Conservation (phyloP, 2,888 invertebrate species). For the Cheilosia soror region DNA sequence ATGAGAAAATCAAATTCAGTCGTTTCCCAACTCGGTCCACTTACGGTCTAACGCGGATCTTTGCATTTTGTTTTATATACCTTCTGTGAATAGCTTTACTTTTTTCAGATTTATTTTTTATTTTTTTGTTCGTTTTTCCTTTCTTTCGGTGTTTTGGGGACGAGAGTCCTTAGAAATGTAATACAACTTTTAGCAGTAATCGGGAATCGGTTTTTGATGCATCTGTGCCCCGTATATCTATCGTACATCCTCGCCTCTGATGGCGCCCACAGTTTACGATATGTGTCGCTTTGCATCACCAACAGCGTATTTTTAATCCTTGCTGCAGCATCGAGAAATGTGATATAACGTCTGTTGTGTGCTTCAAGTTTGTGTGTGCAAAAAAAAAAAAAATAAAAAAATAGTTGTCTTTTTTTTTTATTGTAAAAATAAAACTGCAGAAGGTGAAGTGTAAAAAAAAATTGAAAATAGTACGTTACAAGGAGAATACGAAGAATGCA, state of each 20-base stretch:
- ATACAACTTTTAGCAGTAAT: conserved; percentile 2
- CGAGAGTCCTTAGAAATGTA: not conserved
- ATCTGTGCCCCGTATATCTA: conserved; percentile 32
- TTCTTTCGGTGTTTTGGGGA: not conserved
- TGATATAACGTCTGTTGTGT: conserved; percentile 67
- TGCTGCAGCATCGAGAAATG: conserved; percentile 64
- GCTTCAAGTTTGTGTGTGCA: conserved; percentile 42
- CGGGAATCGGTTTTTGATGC: conserved; percentile 54
- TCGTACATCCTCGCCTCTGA: conserved; percentile 14
- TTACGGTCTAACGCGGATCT: conserved; percentile 55
- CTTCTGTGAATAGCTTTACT: conserved; percentile 49
- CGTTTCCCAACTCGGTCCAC: conserved; percentile 68
- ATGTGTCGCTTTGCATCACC: conserved; percentile 39
- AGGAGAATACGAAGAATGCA: too few species aligned
- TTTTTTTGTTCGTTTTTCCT: conserved; percentile 3
- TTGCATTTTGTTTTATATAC: conserved; percentile 41
- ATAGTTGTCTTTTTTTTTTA: conserved; percentile 12
- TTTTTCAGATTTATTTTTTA: not conserved
- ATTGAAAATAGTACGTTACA: not conserved
- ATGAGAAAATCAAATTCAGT: conserved; percentile 68
- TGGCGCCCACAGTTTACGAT: conserved; percentile 44
- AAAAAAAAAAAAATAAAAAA: conserved; percentile 16
- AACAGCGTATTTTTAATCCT: conserved; percentile 43
- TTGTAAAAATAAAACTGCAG: conserved; percentile 30
- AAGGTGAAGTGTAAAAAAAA: conserved; percentile 27